Conservation (phyloP, 2,113 vertebrate genomes). For the rabbit (Oryctolagus cuniculus) region DNA sequence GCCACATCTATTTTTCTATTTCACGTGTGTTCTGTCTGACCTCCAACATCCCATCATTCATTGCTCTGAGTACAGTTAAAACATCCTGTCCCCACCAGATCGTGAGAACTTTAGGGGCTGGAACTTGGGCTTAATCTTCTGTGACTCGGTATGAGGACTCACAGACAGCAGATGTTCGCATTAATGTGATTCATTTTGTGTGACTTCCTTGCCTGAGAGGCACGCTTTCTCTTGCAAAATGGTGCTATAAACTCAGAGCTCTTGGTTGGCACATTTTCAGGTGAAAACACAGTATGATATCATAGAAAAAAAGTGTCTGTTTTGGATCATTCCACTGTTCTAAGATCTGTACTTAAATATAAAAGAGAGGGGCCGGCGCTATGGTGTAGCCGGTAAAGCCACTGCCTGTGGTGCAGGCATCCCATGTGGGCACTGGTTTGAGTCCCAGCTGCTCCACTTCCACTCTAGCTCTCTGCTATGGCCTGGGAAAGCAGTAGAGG, state of each 20-base stretch:
- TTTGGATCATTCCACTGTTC: neutral
- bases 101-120: neutral
- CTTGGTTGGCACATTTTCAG: neutral
- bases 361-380: neutral
- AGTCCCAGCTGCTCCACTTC: no score
- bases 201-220: neutral
- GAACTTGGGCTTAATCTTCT: conserved; percentile 23
- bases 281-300: neutral
- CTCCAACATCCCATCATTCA: neutral
- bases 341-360: conserved; percentile 1
- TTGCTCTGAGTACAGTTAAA: neutral
- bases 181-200: neutral
- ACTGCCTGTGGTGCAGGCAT: no score
- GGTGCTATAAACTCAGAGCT: neutral
- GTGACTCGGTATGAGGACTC: neutral
- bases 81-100: neutral
- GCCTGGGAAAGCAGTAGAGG: no score
- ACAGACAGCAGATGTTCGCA: conserved; percentile 1
- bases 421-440: no score
- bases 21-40: neutral
- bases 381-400: no score
- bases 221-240: neutral
- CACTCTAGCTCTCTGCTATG: no score
- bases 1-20: neutral
- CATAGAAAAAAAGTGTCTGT: neutral